Evolutionary conservation across 2,797 vertebrate genomes (phyloP), one percentile per base, ranked within the genome.

Genomic region (Sebastes alutus): DNA sequence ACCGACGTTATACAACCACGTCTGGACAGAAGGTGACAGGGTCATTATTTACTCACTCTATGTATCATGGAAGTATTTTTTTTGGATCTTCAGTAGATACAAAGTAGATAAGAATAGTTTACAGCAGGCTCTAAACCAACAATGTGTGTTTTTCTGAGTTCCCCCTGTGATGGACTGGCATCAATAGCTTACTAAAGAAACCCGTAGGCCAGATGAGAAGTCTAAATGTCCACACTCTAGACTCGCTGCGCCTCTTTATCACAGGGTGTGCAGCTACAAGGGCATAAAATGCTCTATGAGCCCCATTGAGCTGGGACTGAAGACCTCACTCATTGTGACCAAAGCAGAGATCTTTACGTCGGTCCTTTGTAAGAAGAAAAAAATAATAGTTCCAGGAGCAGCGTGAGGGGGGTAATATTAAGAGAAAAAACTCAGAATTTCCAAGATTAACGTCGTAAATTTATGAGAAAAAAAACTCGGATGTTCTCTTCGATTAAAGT

Each of bases 11-110:
- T 6, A 35, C 46, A 78, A 30, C 49, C 49, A 18, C 3, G 14
- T 65, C 58, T 72, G 80, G 71, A 60, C 72, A 61, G 16, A 61
- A 72, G 54, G 56, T 74, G 60, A 52, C 55, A 38, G 20, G 56
- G 52, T 55, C 38, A 60, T 46, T 54, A 49, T 64, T 55, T 33
- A 54, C 52, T 54, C 38, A 49, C 38, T 67, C 59, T n/a, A 10
- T 64, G 30, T 42, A 72, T 38, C 13, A 49, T 56, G 12, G 32
- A 66, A 49, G 25, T 35, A 10, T 58, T 30, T 55, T 27, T 27
- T 22, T 30, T 1, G 16, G 8, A 49, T 71, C 11, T 49, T 65
- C 35, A 33, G 23, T 65, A 52, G 12, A 60, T 30, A 12, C 2
- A 29, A 62, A 78, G 61, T 14, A 29, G n/a, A 54, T 54, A 10